Evolutionary conservation across 1,140 invertebrate species (phyloP).

Genomic region (Oryctes rhinoceros): DNA sequence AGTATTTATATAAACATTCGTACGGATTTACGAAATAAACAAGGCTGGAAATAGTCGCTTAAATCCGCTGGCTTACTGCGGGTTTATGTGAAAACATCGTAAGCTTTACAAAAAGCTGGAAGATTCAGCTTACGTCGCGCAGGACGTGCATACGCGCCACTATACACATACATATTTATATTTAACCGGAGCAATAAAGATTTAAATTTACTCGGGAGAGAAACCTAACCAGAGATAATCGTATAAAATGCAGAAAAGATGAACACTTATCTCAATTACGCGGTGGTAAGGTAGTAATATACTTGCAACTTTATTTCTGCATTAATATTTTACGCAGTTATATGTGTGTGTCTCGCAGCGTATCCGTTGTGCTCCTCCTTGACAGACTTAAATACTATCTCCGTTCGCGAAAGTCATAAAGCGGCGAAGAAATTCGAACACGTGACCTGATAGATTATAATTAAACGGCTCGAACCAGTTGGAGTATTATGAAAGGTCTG

Average conservation of each 20-base stretch:
- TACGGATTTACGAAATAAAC: slow-evolving; percentile 3
- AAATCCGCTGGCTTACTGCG: background rate
- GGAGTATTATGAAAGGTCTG: slow-evolving; percentile 24
- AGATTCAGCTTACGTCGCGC: background rate
- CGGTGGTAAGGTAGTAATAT: slow-evolving; percentile 33
- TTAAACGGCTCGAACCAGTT: slow-evolving; percentile 27
- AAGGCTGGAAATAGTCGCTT: background rate
- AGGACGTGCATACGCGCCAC: background rate
- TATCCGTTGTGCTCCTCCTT: slow-evolving; percentile 2
- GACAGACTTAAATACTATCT: slow-evolving; percentile 12
- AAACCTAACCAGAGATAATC: slow-evolving; percentile 19
- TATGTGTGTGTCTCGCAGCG: background rate
- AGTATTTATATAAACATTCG: slow-evolving; percentile 5
- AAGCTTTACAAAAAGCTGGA: slow-evolving; percentile 18
- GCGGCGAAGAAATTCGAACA: slow-evolving; percentile 16
- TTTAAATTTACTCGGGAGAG: slow-evolving; percentile 38
- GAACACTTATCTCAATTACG: slow-evolving; percentile 41
- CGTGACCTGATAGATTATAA: slow-evolving; percentile 26
- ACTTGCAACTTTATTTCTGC: slow-evolving; percentile 39
- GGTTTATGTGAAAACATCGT: slow-evolving; percentile 4
- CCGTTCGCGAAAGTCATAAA: slow-evolving; percentile 17
- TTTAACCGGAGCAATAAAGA: slow-evolving; percentile 41
- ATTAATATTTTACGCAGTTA: slow-evolving; percentile 25
- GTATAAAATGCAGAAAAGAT: slow-evolving; percentile 41
- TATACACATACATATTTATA: slow-evolving; percentile 32